Conservation (phyloP, 2,113 vertebrate genomes). For the Lamprotornis superbus region DNA sequence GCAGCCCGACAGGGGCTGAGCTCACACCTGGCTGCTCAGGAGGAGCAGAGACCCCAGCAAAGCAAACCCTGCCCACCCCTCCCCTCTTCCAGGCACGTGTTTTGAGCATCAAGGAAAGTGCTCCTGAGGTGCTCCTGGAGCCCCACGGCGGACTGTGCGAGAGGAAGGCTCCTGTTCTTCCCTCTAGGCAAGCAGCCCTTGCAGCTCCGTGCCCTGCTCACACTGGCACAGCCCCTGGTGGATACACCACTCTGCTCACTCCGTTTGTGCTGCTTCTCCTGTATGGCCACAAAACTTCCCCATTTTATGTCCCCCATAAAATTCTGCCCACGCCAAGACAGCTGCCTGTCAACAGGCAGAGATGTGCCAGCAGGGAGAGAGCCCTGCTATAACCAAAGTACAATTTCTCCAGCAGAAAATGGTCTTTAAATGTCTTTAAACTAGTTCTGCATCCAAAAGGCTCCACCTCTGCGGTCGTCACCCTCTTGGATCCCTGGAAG, state of each 20-base stretch:
- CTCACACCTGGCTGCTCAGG: not conserved
- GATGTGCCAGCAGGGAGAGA: not conserved
- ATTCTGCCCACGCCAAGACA: fast-evolving
- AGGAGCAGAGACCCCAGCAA: not conserved
- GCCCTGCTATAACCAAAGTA: not conserved
- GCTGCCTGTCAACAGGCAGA: not conserved
- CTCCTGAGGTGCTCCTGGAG: fast-evolving
- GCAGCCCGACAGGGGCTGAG: fast-evolving
- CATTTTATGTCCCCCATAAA: not conserved
- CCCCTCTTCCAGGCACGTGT: fast-evolving
- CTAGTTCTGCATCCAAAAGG: not conserved
- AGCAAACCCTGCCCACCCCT: not conserved
- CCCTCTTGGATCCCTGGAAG: not conserved
- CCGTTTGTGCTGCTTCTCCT: not conserved
- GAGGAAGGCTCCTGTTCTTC: fast-evolving
- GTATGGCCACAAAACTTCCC: fast-evolving
- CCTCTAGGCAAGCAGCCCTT: fast-evolving
- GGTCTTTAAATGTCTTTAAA: fast-evolving
- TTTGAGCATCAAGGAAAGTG: fast-evolving
- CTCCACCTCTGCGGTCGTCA: not conserved
- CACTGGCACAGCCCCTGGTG: fast-evolving
- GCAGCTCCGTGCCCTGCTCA: not conserved
- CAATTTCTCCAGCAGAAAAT: not conserved
- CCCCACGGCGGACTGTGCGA: fast-evolving
- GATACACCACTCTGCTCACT: fast-evolving